These are phyloP conservation scores for Anguilla obscura DNA, from an alignment of 2,797 vertebrate species.

Conservation along the genomic window DNA sequence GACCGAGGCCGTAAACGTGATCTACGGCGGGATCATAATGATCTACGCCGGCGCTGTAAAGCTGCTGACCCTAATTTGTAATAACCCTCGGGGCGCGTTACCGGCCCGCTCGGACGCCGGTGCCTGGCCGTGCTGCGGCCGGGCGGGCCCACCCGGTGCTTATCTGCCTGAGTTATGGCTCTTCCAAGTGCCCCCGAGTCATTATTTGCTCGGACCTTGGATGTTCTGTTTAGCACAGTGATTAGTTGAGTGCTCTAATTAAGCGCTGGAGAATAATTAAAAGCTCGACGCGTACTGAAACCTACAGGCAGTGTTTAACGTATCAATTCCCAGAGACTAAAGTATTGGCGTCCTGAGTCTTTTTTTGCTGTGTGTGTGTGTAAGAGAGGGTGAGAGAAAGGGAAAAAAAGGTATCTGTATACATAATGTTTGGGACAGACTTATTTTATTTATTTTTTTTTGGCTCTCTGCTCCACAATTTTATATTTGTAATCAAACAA, in stretches of 20 bases:
- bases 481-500: no score
- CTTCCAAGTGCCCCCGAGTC: neutral
- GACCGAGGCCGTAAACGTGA: constrained; percentile 52
- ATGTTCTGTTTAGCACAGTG: neutral
- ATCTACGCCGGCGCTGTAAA: constrained; percentile 49
- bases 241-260: constrained; percentile 8
- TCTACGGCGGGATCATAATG: constrained; percentile 52
- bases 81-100: constrained; percentile 39
- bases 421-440: no score
- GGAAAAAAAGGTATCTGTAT: neutral
- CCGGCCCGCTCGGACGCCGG: constrained; percentile 39
- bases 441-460: no score
- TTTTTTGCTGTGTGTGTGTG: neutral
- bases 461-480: no score
- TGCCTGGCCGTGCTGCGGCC: neutral
- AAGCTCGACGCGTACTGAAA: neutral
- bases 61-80: constrained; percentile 45
- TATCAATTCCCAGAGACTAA: neutral
- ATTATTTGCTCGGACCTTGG: neutral
- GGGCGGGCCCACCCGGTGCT: neutral
- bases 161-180: constrained; percentile 5
- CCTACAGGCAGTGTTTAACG: neutral
- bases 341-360: neutral
- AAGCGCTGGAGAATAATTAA: constrained; percentile 3
- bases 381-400: neutral